These are phyloP conservation scores for Drosophila neotestacea DNA, from an alignment of 2,888 invertebrate species.

Conservation along the genomic window DNA sequence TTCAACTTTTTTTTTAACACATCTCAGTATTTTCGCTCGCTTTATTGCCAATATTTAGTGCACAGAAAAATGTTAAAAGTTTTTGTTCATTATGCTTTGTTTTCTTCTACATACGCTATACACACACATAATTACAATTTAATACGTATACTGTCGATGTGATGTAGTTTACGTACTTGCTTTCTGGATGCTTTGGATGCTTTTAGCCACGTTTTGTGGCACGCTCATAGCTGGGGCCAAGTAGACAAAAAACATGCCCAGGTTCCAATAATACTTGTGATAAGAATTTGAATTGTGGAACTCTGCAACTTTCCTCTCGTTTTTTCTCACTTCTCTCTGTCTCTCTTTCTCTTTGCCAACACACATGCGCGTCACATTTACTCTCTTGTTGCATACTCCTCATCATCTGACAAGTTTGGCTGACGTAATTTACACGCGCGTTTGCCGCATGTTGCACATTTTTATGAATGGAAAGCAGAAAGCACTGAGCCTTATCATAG, in stretches of 20 bases:
- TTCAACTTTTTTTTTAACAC: slow-evolving; percentile 1
- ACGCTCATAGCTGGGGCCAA: slow-evolving; percentile 41
- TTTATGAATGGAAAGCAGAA: slow-evolving; percentile 74
- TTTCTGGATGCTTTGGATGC: slow-evolving; percentile 17
- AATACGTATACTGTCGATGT: background rate
- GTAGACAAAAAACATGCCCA: slow-evolving; percentile 17
- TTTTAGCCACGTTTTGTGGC: slow-evolving; percentile 34
- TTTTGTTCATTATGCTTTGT: slow-evolving; percentile 36
- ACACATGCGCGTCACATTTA: slow-evolving; percentile 42
- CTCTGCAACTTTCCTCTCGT: slow-evolving; percentile 13
- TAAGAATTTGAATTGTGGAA: slow-evolving; percentile 25
- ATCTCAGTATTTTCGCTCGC: slow-evolving; percentile 35
- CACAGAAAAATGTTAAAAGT: slow-evolving; percentile 30
- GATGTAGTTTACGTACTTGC: background rate
- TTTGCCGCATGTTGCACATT: slow-evolving; percentile 70
- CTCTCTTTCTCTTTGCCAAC: background rate
- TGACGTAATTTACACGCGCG: slow-evolving; percentile 65
- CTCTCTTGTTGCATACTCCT: slow-evolving; percentile 24
- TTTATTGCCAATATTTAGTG: slow-evolving; percentile 31
- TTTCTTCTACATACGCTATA: slow-evolving; percentile 7
- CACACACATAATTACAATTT: background rate
- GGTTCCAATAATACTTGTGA: slow-evolving; percentile 22
- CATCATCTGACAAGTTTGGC: slow-evolving; percentile 46
- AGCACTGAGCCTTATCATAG: slow-evolving; percentile 19
- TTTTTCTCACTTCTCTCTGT: background rate